Conservation (phyloP, 2,113 vertebrate genomes). For the Anguilla japonica region DNA sequence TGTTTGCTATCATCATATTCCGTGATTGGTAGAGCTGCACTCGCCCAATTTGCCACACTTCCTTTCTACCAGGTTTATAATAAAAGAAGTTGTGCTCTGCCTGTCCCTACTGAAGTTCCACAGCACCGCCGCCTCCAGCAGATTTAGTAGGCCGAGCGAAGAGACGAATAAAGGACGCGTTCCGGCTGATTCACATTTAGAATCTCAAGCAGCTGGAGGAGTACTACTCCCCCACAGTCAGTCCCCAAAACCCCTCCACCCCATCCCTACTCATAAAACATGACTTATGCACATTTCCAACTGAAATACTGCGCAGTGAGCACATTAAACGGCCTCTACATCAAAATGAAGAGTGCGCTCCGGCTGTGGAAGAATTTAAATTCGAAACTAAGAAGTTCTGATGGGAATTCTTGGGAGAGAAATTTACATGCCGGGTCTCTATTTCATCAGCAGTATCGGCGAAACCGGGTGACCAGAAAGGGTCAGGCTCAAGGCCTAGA, state of each 20-base stretch:
- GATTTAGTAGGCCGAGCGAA: background rate
- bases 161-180: background rate
- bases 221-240: background rate
- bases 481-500: background rate
- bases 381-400: background rate
- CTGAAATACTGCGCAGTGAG: background rate
- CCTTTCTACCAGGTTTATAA: too few species aligned
- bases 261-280: background rate
- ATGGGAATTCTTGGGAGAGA: background rate
- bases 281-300: background rate
- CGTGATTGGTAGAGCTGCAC: too few species aligned
- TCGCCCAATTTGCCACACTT: too few species aligned
- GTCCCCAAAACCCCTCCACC: background rate
- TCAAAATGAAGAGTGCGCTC: background rate
- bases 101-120: too few species aligned
- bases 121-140: too few species aligned
- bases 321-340: background rate
- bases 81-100: too few species aligned
- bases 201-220: background rate
- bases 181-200: background rate
- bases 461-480: background rate
- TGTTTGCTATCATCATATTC: too few species aligned
- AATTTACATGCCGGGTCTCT: background rate
- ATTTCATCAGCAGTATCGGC: background rate
- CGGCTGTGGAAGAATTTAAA: background rate